Evolutionary conservation across 1,140 invertebrate genomes (phyloP).

Genomic region (Camponotus pennsylvanicus): DNA sequence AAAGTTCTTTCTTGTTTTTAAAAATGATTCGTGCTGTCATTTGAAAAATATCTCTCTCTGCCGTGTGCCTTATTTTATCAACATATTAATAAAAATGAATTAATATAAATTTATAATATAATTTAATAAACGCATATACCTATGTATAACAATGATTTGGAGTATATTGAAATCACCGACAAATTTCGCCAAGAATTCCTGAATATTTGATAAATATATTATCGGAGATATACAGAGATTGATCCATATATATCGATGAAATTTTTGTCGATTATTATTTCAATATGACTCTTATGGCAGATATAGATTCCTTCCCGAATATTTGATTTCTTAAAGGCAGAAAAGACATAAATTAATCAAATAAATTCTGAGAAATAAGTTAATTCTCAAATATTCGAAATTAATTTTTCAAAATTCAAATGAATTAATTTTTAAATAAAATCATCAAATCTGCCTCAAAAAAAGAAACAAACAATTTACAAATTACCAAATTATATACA

Average conservation of each 20-base stretch:
- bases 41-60: background rate
- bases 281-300: background rate
- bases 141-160: background rate
- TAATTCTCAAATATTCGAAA: background rate
- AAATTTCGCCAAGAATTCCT: background rate
- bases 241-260: background rate
- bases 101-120: background rate
- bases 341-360: background rate
- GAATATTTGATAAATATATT: no score
- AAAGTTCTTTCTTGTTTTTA: background rate
- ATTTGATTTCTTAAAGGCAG: background rate
- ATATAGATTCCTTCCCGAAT: background rate
- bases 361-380: background rate
- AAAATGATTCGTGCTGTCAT: background rate
- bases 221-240: no score
- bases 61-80: no score
- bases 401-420: background rate
- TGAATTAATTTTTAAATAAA: background rate
- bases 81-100: no score
- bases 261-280: background rate
- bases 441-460: background rate
- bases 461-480: background rate
- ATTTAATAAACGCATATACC: background rate
- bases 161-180: background rate
- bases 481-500: background rate